Evolutionary conservation across 2,888 invertebrate genomes (phyloP), one percentile per base, ranked within the genome.

Genomic region (Apodemia mormo): DNA sequence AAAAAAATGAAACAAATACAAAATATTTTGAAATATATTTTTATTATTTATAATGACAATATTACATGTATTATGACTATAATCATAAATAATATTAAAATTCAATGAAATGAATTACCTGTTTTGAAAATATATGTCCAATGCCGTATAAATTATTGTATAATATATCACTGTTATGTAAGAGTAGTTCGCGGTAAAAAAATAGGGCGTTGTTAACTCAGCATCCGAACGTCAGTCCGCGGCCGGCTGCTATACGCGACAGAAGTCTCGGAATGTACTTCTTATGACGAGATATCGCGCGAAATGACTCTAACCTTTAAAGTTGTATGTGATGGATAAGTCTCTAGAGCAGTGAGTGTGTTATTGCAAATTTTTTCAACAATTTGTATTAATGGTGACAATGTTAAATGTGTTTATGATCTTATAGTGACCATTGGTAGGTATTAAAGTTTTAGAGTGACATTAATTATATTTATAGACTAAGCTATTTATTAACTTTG

Each of bases 361-460:
- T 80, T 83, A 85, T 81, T 71, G 73, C 72, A 68, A 40, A 72
- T 67, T 49, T 58, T 52, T 43, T 30, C 68, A 67, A 43, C 68
- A 61, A 64, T 69, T 72, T 68, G 52, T 33, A 37, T 68, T 52
- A 30, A 72, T 71, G 71, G 77, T 78, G 79, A 87, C 87, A 80
- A 81, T 83, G 83, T 87, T 83, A 89, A 83, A 82, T 79, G 78
- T 75, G 76, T 84, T 81, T 89, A 83, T 88, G 88, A 87, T 88
- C 85, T 92, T 91, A 90, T 91, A 92, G 92, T 92, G 91, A 90
- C 84, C 86, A 87, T 89, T 90, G 92, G 92, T 92, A 80, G 91
- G 92, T 90, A 76, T 52, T 7, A 7, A 40, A 29, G 52, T 54
- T 54, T 54, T 22, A 22, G 14, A 14, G 14, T 49, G 14, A 49